Evolutionary conservation across 2,888 invertebrate genomes (phyloP).

Genomic region (Spisula subtruncata): DNA sequence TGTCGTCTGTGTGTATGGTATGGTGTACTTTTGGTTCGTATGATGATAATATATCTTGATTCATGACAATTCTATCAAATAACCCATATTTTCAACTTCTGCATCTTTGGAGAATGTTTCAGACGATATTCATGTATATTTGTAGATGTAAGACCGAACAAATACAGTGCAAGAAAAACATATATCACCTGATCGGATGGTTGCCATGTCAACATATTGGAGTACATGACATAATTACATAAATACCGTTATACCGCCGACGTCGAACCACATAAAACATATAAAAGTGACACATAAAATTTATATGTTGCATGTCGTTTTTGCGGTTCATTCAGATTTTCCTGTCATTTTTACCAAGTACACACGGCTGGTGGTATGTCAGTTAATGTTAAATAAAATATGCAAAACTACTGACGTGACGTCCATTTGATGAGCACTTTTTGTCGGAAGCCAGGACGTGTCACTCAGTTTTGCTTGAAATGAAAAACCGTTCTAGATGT

Average conservation of each 20-base stretch:
- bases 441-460: constrained; percentile 1
- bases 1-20: no score
- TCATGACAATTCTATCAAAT: no score
- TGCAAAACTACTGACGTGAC: neutral
- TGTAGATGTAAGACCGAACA: no score
- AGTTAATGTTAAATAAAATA: constrained; percentile 6
- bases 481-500: neutral
- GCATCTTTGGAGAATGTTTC: no score
- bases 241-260: neutral
- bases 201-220: no score
- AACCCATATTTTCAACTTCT: no score
- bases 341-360: neutral
- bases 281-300: neutral
- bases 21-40: no score
- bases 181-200: no score
- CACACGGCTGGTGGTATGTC: constrained; percentile 8
- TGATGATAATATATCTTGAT: no score
- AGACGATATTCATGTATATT: no score
- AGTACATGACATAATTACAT: no score
- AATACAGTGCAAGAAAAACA: no score
- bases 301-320: neutral
- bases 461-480: neutral
- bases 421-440: neutral
- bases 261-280: neutral
- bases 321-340: neutral